phyloP scores from a whole-genome alignment of 1,140 invertebrate species.

The Globodera rostochiensis region DNA sequence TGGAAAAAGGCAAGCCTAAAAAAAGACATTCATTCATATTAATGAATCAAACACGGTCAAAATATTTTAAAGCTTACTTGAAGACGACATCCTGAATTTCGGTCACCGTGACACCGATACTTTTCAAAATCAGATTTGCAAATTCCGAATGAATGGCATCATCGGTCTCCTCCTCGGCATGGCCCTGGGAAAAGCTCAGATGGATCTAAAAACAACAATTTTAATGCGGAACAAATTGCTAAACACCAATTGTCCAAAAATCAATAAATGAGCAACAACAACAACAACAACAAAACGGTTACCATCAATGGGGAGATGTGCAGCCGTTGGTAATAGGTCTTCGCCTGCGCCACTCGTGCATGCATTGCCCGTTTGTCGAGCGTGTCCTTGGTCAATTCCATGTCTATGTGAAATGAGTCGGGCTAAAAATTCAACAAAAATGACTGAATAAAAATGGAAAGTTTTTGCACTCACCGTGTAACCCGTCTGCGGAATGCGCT shows the following conservation, averaged over 20 bases:
- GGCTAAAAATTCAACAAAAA: conserved; percentile 53
- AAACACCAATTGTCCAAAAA: too few relatives aligned
- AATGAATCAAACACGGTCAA: not conserved
- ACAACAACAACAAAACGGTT: conserved; percentile 41
- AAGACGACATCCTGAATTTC: conserved; percentile 99
- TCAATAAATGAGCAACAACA: not conserved
- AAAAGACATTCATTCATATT: conserved; percentile 44
- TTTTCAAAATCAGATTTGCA: conserved; percentile 76
- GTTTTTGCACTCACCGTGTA: conserved; percentile 8
- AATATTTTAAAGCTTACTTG: conserved; percentile 68
- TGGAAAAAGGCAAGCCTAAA: conserved; percentile 90
- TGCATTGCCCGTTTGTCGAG: conserved; percentile 61
- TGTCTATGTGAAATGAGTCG: conserved; percentile 66
- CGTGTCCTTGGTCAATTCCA: conserved; percentile 57
- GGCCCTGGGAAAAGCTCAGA: conserved; percentile 77
- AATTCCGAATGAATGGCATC: conserved; percentile 66
- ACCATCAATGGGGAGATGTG: conserved; percentile 97
- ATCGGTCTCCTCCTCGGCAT: conserved; percentile 69
- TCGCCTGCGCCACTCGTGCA: conserved; percentile 72
- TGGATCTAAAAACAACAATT: conserved; percentile 72
- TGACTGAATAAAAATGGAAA: too few relatives aligned
- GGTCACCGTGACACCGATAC: conserved; percentile 77
- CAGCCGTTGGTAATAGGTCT: conserved; percentile 91
- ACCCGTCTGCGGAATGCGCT: conserved; percentile 4
- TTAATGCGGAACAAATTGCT: conserved; percentile 9